Conservation (phyloP, 2,797 vertebrate genomes). For the Xenops minutus region DNA sequence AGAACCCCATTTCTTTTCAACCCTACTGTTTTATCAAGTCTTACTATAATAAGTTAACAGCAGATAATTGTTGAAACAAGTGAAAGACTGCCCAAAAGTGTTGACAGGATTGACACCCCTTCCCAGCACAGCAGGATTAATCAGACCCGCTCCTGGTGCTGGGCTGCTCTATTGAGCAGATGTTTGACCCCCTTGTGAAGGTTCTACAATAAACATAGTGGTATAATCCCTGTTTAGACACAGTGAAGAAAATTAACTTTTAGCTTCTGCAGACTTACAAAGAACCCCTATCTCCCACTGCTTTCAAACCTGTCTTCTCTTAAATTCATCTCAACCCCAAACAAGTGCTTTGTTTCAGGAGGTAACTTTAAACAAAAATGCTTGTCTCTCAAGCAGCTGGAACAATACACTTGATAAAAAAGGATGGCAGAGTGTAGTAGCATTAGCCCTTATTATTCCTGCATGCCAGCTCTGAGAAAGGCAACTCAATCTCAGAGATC, state of each 20-base stretch:
- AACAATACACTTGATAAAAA: not conserved
- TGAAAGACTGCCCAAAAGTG: not conserved
- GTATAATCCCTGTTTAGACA: not conserved
- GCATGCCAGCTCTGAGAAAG: not conserved
- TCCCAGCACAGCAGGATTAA: not conserved
- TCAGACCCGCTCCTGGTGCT: not conserved
- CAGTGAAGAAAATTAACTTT: not conserved
- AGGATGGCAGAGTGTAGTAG: not conserved
- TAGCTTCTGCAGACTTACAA: not conserved
- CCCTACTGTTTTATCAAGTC: not conserved
- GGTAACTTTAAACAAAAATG: rapidly evolving
- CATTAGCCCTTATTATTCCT: not conserved
- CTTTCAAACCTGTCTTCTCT: not conserved
- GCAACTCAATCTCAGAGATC: not conserved
- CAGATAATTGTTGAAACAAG: not conserved
- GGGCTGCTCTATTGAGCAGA: not conserved
- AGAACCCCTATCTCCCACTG: not conserved
- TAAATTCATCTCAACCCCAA: not conserved
- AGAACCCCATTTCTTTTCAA: not conserved
- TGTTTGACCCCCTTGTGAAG: not conserved
- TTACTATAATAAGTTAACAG: not conserved
- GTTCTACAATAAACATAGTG: not conserved
- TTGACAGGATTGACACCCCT: not conserved
- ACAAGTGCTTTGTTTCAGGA: not conserved
- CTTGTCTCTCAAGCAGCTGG: not conserved